These are phyloP conservation scores for Leptosomus discolor DNA, from an alignment of 2,113 vertebrate species.

Conservation along the genomic window DNA sequence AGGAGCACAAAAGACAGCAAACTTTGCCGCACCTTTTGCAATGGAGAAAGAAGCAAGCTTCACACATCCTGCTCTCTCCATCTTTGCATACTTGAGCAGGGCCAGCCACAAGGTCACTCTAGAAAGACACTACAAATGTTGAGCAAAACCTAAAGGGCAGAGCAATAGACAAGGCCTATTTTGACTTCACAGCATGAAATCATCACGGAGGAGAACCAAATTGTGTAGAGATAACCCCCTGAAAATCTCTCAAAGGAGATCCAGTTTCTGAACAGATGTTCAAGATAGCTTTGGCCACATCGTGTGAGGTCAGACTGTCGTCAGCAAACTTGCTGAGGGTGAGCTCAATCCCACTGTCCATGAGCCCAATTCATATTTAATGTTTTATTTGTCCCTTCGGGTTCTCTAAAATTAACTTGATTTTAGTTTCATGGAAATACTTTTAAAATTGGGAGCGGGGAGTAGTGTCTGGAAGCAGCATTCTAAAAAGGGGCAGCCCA, in stretches of 20 bases:
- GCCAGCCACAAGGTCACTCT: not conserved
- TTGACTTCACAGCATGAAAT: not conserved
- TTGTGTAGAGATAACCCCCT: too few relatives aligned
- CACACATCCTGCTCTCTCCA: not conserved
- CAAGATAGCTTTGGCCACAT: not conserved
- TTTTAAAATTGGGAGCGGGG: not conserved
- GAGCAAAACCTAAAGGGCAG: not conserved
- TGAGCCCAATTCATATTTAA: not conserved
- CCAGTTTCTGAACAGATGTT: not conserved
- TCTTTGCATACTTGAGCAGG: not conserved
- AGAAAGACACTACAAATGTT: not conserved
- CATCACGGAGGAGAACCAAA: not conserved
- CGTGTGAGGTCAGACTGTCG: not conserved
- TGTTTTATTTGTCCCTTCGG: slow-evolving; percentile 43
- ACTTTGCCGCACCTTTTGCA: rapidly evolving
- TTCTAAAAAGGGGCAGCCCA: not conserved
- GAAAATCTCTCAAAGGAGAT: not conserved
- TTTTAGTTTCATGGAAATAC: slow-evolving; percentile 12
- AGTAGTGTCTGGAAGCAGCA: not conserved
- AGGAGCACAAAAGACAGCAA: not conserved
- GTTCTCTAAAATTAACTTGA: slow-evolving; percentile 51
- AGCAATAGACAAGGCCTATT: not conserved
- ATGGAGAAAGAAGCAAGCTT: not conserved
- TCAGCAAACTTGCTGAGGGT: too few relatives aligned
- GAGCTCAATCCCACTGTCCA: too few relatives aligned